Evolutionary conservation across 2,797 vertebrate species (phyloP).

Genomic region (Hirundo rustica): DNA sequence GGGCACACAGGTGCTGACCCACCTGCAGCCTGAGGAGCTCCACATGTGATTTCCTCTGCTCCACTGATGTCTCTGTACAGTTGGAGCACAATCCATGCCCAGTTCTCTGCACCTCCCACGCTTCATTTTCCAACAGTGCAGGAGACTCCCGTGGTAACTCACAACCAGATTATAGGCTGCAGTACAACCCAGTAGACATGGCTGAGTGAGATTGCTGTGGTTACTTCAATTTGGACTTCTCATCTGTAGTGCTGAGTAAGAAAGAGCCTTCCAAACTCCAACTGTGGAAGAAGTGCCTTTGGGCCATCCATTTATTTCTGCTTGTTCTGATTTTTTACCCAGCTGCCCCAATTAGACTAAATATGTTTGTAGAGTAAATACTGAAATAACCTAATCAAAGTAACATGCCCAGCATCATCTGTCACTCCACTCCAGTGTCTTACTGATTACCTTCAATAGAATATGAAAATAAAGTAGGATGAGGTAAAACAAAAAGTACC

Average conservation of each 20-base stretch:
- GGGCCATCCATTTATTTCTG: not conserved
- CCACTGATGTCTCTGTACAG: not conserved
- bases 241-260: not conserved
- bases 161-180: not conserved
- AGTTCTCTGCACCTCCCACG: not conserved
- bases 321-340: not conserved
- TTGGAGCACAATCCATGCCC: not conserved
- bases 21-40: not conserved
- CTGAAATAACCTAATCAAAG: not conserved
- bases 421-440: not conserved
- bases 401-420: not conserved
- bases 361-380: not conserved
- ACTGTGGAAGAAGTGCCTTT: not conserved
- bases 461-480: constrained; percentile 35
- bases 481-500: constrained; percentile 4
- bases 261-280: not conserved
- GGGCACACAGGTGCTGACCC: not conserved
- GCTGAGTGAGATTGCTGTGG: not conserved
- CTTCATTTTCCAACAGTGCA: not conserved
- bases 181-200: rapidly evolving
- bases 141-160: not conserved
- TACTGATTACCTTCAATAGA: not conserved
- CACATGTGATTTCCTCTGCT: not conserved
- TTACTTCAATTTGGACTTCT: not conserved
- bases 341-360: not conserved